A percentile compares a stretch with the other conserved stretches of the same genome.
phyloP scores from a whole-genome alignment of 64 coral and sea anemone genomes.

The Astreopora myriophthalma region DNA sequence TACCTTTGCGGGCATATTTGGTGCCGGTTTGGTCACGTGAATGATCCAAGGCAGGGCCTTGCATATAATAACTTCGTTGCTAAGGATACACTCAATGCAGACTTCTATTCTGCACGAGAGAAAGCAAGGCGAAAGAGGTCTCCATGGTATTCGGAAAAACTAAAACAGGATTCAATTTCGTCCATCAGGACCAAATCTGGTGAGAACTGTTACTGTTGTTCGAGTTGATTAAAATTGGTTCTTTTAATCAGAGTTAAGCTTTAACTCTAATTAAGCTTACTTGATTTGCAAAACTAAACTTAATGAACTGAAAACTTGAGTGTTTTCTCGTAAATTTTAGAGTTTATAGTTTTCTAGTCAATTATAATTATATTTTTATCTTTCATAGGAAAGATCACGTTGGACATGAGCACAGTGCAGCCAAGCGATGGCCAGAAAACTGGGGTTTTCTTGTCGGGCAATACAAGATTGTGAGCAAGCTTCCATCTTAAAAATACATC shows the following conservation, averaged over 20 bases:
- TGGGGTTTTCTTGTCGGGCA: constrained; percentile 97
- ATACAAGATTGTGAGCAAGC: constrained; percentile 84
- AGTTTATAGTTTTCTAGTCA: neutral
- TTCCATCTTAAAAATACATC: neutral
- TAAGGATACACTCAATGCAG: neutral
- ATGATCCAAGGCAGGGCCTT: too few relatives aligned
- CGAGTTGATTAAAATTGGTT: neutral
- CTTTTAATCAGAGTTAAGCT: neutral
- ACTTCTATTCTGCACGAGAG: too few relatives aligned
- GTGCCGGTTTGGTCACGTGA: too few relatives aligned
- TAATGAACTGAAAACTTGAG: too few relatives aligned
- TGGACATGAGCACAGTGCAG: constrained; percentile 80
- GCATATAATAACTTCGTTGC: neutral
- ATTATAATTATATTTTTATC: neutral
- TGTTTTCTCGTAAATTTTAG: neutral
- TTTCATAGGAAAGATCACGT: constrained; percentile 92
- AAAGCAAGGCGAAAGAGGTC: neutral
- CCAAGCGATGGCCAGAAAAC: constrained; percentile 86
- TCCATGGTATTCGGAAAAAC: constrained; percentile 83
- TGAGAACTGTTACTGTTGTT: constrained; percentile 17
- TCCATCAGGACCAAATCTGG: constrained; percentile 98
- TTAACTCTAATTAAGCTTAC: too few relatives aligned
- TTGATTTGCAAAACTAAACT: constrained; percentile 5
- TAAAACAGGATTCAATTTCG: constrained; percentile 85
- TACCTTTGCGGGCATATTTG: too few relatives aligned